Conservation (phyloP, 1,140 invertebrate genomes). For the Cyclargus thomasi region DNA sequence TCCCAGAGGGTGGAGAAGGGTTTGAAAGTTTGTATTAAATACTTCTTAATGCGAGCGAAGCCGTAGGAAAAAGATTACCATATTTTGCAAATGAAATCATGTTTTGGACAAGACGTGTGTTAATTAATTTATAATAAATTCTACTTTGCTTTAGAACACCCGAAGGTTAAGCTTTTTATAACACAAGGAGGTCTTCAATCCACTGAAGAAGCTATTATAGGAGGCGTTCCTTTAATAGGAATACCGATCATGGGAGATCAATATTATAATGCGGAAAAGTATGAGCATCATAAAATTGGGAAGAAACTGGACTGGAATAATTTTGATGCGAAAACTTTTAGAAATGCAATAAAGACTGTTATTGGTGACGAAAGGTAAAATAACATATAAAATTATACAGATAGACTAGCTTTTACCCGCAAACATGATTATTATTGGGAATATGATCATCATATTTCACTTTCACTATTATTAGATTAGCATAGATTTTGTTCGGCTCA, state of each 20-base stretch:
- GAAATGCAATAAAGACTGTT: conserved; percentile 32
- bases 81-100: too few relatives aligned
- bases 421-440: too few relatives aligned
- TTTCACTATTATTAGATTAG: too few relatives aligned
- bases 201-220: conserved; percentile 73
- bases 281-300: conserved; percentile 38
- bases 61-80: too few relatives aligned
- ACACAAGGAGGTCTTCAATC: conserved; percentile 73
- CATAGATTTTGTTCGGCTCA: too few relatives aligned
- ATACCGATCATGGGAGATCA: conserved; percentile 54
- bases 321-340: conserved; percentile 37
- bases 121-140: too few relatives aligned
- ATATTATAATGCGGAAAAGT: conserved; percentile 41
- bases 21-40: too few relatives aligned
- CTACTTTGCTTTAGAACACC: conserved; percentile 39
- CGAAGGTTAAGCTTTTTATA: conserved; percentile 42
- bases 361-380: conserved; percentile 28
- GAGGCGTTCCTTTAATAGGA: conserved; percentile 74
- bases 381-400: neutral
- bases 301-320: conserved; percentile 32
- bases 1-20: too few relatives aligned
- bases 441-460: too few relatives aligned
- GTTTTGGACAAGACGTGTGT: too few relatives aligned
- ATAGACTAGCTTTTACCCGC: too few relatives aligned
- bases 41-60: too few relatives aligned